Evolutionary conservation across 2,888 invertebrate genomes (phyloP).

Genomic region (Halictus ligatus): DNA sequence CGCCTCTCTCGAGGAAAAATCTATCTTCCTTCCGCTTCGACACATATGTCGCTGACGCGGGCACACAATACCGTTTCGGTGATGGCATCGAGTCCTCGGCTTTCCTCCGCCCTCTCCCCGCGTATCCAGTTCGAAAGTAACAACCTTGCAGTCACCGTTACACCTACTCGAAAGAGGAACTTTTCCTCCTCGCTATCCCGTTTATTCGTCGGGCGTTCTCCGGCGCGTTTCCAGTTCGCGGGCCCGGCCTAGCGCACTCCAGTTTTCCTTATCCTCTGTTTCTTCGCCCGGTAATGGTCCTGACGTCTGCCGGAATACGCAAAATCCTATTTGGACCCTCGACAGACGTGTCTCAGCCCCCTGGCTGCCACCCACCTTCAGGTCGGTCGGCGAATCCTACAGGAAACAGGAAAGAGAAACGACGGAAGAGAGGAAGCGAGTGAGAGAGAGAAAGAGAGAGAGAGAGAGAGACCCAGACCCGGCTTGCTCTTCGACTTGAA

Average conservation of each 20-base stretch:
- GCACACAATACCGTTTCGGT: conserved; percentile 69
- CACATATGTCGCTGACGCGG: conserved; percentile 67
- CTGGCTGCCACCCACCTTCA: background rate
- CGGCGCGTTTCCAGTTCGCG: conserved; percentile 52
- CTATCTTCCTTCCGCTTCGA: conserved; percentile 26
- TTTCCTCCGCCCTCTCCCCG: background rate
- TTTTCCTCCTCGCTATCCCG: background rate
- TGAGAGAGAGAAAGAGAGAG: background rate
- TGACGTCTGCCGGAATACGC: conserved; percentile 83
- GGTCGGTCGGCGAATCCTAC: conserved; percentile 30
- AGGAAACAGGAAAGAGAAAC: conserved; percentile 40
- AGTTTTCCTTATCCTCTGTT: conserved; percentile 67
- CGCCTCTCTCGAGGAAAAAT: conserved; percentile 37
- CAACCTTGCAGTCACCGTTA: conserved; percentile 6
- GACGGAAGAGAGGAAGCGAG: conserved; percentile 29
- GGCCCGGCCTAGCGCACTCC: conserved; percentile 52
- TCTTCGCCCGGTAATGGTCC: conserved; percentile 79
- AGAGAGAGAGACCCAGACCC: conserved; percentile 8
- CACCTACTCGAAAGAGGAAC: conserved; percentile 14
- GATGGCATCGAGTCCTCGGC: conserved; percentile 58
- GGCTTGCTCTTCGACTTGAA: conserved; percentile 76
- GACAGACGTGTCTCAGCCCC: conserved; percentile 49
- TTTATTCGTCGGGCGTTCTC: background rate
- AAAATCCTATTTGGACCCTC: conserved; percentile 81
- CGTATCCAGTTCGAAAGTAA: conserved; percentile 6